Evolutionary conservation across 2,888 invertebrate species (phyloP), one percentile per base, ranked within the genome.

Genomic region (Andrena chrysosceles): DNA sequence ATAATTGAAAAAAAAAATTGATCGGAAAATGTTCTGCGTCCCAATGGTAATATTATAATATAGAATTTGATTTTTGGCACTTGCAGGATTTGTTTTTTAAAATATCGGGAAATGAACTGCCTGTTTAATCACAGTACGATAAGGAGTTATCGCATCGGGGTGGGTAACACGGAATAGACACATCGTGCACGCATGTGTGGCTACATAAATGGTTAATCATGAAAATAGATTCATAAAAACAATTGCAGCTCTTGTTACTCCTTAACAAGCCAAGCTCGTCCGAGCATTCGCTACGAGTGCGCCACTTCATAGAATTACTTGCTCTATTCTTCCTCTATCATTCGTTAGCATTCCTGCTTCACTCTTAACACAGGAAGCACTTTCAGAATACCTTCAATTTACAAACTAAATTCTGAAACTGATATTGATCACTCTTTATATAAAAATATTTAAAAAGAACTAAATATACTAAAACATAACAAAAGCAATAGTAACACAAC

Each of bases 221-320:
- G 62, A 66, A 67, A 59, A 48, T 48, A n/a, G 31, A 31, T 20
- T 35, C 56, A 13, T 29, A 69, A 60, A 26, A 74, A 69, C 68
- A 67, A 63, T 48, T 52, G 60, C 62, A n/a, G 60, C 60, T 29
- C 42, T 52, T 16, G 10, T 42, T 62, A 33, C 54, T 16, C 35
- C 60, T 52, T 52, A 56, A 56, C 31, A 70, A 42, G 33, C 35
- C 29, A 62, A 26, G 20, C 48, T 70, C 48, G 23, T 7, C 13
- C 7, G 7, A 54, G 35, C 56, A 35, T 35, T 69, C 52, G 48
- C 8, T 48, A 42, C 8, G 56, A 66, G 56, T 31, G 56, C 56
- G 31, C 54, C 54, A 56, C 42, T 66, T 54, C 66, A 66, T 74
- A 42, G 60, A 70, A 70, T 52, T 29, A 64, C 62, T 63, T 29